These are phyloP conservation scores for Holcopasites calliopsidis DNA, from an alignment of 1,140 invertebrate species.

Conservation along the genomic window DNA sequence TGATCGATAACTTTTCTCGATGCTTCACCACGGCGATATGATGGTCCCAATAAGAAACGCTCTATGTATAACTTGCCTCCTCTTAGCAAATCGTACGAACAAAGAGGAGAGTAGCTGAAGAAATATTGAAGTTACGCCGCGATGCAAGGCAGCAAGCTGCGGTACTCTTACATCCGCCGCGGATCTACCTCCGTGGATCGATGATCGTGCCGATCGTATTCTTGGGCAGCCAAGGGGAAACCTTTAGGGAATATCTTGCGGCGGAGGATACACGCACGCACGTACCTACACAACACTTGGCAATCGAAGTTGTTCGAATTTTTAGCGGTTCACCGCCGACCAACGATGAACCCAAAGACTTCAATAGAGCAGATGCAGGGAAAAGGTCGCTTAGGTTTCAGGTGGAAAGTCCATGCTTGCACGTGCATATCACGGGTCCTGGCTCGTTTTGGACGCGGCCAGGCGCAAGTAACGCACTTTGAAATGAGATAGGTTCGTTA, in stretches of 20 bases:
- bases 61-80: constrained; percentile 17
- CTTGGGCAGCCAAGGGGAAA: neutral
- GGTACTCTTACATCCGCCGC: constrained; percentile 11
- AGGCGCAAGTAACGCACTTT: constrained; percentile 65
- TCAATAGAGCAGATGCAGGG: constrained; percentile 59
- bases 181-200: neutral
- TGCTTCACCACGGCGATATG: neutral
- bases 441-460: constrained; percentile 65
- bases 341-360: constrained; percentile 40
- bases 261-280: neutral
- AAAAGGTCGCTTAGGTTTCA: constrained; percentile 25
- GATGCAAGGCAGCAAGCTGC: neutral
- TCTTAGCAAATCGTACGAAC: neutral
- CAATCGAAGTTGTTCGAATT: constrained; percentile 38
- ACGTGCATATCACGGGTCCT: constrained; percentile 47
- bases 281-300: neutral
- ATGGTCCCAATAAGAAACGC: neutral
- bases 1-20: constrained; percentile 40
- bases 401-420: constrained; percentile 53
- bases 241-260: neutral
- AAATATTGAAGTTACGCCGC: neutral
- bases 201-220: constrained; percentile 24
- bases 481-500: constrained; percentile 70
- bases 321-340: constrained; percentile 56
- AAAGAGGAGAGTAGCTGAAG: neutral